phyloP scores from a whole-genome alignment of 1,140 invertebrate genomes.

The Musca domestica region DNA sequence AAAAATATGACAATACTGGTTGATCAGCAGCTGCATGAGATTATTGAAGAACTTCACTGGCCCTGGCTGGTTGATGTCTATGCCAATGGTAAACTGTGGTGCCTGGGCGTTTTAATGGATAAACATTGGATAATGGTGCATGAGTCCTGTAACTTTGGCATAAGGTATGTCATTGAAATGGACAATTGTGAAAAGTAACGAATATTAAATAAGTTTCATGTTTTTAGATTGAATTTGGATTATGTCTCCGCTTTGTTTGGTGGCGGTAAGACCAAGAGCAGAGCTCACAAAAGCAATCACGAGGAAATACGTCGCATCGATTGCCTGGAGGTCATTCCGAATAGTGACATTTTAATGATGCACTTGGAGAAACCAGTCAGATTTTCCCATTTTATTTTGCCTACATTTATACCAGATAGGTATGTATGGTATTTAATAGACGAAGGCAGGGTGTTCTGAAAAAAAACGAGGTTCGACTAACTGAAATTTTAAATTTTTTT shows the following conservation, averaged over 20 bases:
- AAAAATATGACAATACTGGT: slow-evolving; percentile 45
- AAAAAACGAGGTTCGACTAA: too few relatives aligned
- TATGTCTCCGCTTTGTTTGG: slow-evolving; percentile 68
- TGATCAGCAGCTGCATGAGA: slow-evolving; percentile 43
- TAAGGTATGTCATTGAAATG: slow-evolving; percentile 53
- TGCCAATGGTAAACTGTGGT: slow-evolving; percentile 64
- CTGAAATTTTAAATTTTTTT: too few relatives aligned
- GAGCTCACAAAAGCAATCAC: slow-evolving; percentile 62
- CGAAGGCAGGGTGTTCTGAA: background rate
- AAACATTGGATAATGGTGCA: slow-evolving; percentile 64
- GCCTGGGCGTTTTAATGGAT: slow-evolving; percentile 66
- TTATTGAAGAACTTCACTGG: slow-evolving; percentile 46
- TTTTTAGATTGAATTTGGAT: slow-evolving; percentile 58
- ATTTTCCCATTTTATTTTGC: slow-evolving; percentile 63
- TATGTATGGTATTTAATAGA: slow-evolving; percentile 26
- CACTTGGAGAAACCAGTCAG: slow-evolving; percentile 59
- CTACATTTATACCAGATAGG: slow-evolving; percentile 55
- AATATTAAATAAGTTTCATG: background rate
- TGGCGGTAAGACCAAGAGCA: slow-evolving; percentile 55
- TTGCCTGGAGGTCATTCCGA: slow-evolving; percentile 55
- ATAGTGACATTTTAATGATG: slow-evolving; percentile 59
- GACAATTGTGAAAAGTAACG: too few relatives aligned
- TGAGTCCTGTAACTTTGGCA: slow-evolving; percentile 57
- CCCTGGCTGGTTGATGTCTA: slow-evolving; percentile 72
- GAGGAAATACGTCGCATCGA: slow-evolving; percentile 66